phyloP scores from a whole-genome alignment of 2,797 vertebrate genomes.

The Microctenopoma stevenorrisi region DNA sequence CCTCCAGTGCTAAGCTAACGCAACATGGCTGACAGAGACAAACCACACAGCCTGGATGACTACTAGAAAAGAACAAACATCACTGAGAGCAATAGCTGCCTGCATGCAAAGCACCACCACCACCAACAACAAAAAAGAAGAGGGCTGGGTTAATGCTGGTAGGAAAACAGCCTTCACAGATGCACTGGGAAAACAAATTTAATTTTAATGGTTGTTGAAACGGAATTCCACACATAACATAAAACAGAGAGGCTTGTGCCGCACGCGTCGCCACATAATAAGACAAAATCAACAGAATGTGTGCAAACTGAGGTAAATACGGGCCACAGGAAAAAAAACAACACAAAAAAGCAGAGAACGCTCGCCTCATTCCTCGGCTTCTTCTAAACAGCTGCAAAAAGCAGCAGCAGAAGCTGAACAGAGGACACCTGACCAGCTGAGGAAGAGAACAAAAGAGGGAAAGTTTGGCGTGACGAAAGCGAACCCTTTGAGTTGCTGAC shows the following conservation, averaged over 20 bases:
- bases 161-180: constrained; percentile 9
- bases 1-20: constrained; percentile 60
- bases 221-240: constrained; percentile 6
- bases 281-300: constrained; percentile 14
- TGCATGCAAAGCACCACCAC: constrained; percentile 20
- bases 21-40: constrained; percentile 70
- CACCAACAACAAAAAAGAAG: background rate
- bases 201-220: constrained; percentile 25
- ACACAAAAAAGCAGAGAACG: constrained; percentile 7
- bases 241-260: background rate
- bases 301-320: background rate
- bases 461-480: constrained; percentile 24
- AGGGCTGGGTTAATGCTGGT: constrained; percentile 29
- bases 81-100: constrained; percentile 52
- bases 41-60: constrained; percentile 51
- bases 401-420: constrained; percentile 21
- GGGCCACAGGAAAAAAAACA: background rate
- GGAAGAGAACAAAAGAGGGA: background rate
- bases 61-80: constrained; percentile 62
- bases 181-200: constrained; percentile 5
- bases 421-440: constrained; percentile 49
- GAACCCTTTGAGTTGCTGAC: constrained; percentile 63
- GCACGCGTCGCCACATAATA: constrained; percentile 11
- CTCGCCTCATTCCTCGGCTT: constrained; percentile 24
- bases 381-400: constrained; percentile 40